Percentiles rank a stretch among this genome's conserved stretches.
Evolutionary conservation across 2,113 vertebrate species (phyloP).

Genomic region (Oostethus manadensis): DNA sequence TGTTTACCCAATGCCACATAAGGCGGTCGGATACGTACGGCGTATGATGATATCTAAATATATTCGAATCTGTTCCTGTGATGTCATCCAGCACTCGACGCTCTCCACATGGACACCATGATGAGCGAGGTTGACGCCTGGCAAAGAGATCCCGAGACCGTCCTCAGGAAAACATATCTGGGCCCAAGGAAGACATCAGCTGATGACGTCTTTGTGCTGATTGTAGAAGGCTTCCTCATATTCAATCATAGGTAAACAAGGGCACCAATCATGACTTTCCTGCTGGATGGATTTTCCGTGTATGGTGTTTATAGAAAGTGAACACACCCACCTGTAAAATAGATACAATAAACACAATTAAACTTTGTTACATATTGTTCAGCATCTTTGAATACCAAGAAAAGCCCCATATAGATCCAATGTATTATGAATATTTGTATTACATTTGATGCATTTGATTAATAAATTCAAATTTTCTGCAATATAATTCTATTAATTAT

Average conservation of each 20-base stretch:
- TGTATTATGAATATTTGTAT: too few species aligned
- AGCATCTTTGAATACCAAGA: too few species aligned
- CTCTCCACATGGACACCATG: slow-evolving; percentile 89
- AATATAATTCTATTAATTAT: too few species aligned
- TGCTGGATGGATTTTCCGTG: background rate
- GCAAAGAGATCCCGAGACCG: slow-evolving; percentile 60
- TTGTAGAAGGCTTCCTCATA: slow-evolving; percentile 92
- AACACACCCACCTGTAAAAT: too few species aligned
- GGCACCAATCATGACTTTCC: background rate
- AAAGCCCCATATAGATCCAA: too few species aligned
- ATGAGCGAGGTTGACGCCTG: slow-evolving; percentile 73
- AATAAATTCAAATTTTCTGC: too few species aligned
- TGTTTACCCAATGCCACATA: background rate
- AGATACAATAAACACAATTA: too few species aligned
- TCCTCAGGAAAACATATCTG: slow-evolving; percentile 30
- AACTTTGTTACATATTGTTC: too few species aligned
- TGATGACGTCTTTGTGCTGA: slow-evolving; percentile 71
- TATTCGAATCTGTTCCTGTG: background rate
- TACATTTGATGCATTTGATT: too few species aligned
- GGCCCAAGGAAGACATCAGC: background rate
- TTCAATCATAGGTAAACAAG: slow-evolving; percentile 84
- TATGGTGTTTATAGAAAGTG: too few species aligned
- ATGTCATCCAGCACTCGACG: slow-evolving; percentile 76
- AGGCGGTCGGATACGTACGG: too few species aligned
- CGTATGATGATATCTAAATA: too few species aligned